Evolutionary conservation across 1,140 invertebrate species (phyloP).

Genomic region (Pseudomyrmex concolor): DNA sequence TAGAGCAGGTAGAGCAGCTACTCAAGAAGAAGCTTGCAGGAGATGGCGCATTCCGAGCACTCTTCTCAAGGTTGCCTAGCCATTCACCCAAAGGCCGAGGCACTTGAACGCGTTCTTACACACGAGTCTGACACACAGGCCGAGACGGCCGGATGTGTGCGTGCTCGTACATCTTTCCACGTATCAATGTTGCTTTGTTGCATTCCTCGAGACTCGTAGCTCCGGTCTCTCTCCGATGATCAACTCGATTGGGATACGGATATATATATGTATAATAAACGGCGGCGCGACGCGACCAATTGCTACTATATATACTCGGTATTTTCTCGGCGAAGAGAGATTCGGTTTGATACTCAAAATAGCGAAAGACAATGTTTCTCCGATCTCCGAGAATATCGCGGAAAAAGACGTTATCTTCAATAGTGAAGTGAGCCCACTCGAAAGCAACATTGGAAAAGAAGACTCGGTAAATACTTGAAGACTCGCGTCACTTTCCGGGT

Average conservation of each 20-base stretch:
- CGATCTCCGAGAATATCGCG: too few species aligned
- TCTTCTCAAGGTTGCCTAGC: constrained; percentile 79
- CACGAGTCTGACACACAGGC: neutral
- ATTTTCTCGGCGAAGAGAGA: neutral
- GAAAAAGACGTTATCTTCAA: too few species aligned
- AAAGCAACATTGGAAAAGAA: too few species aligned
- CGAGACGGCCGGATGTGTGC: neutral
- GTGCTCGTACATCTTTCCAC: neutral
- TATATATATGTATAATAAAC: neutral
- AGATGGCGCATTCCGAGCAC: constrained; percentile 79
- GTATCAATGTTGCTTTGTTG: constrained; percentile 2
- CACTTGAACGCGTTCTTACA: constrained; percentile 65
- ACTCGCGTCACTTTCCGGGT: too few species aligned
- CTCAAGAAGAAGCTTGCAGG: constrained; percentile 74
- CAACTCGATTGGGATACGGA: neutral
- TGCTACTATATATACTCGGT: constrained; percentile 42
- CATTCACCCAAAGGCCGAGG: constrained; percentile 80
- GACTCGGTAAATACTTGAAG: too few species aligned
- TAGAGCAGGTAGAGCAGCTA: too few species aligned
- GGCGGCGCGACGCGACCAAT: constrained; percentile 43
- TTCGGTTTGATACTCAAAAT: too few species aligned
- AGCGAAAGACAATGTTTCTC: too few species aligned
- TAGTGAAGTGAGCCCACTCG: too few species aligned
- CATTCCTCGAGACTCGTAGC: neutral
- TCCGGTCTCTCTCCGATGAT: neutral